Conservation (phyloP, 1,140 invertebrate genomes). For the Drosophila ficusphila region DNA sequence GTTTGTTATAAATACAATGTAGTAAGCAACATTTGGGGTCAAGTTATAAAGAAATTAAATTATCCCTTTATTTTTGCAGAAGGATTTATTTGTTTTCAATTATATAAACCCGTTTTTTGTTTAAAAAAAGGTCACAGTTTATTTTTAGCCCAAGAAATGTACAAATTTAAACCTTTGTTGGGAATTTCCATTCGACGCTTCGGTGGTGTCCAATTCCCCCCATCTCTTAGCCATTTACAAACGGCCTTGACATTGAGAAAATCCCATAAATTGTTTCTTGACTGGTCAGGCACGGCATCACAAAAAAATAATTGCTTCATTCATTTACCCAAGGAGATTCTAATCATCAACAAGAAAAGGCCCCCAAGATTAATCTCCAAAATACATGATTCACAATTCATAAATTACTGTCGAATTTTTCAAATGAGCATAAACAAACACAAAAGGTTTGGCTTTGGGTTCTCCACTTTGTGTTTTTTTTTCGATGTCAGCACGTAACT, state of each 20-base stretch:
- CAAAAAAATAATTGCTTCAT: conserved; percentile 26
- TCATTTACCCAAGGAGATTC: conserved; percentile 22
- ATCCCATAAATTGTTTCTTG: conserved; percentile 22
- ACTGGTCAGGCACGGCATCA: background rate
- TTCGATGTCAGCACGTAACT: conserved; percentile 57
- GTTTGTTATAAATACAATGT: no score
- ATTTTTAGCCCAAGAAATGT: background rate
- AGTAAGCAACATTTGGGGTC: no score
- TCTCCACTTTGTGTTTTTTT: conserved; percentile 23
- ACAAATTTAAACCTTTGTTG: background rate
- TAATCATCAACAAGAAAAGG: conserved; percentile 31
- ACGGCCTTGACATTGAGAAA: conserved; percentile 51
- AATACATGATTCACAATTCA: conserved; percentile 24
- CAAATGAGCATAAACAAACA: conserved; percentile 41
- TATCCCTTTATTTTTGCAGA: no score
- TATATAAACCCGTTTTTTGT: no score
- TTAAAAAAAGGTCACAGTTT: no score
- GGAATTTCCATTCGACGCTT: background rate
- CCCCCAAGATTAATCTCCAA: conserved; percentile 25
- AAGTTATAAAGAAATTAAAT: no score
- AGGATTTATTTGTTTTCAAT: no score
- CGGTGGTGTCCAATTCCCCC: background rate
- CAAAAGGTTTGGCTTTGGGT: conserved; percentile 16
- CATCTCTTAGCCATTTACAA: conserved; percentile 26
- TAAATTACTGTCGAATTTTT: conserved; percentile 39